phyloP scores from a whole-genome alignment of 1,140 invertebrate genomes.

The Sinonovacula constricta region DNA sequence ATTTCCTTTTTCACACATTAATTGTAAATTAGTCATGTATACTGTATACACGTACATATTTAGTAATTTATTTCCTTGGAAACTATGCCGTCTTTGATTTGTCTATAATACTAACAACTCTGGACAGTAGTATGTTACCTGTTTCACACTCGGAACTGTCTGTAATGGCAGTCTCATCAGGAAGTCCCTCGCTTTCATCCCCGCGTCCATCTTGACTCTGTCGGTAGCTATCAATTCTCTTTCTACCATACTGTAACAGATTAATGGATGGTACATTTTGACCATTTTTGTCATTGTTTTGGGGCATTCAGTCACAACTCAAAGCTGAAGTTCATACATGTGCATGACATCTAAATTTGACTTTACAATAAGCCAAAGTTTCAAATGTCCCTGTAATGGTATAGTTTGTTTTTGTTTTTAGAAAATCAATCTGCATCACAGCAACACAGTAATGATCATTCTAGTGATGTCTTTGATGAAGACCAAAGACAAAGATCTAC shows the following conservation, averaged over 20 bases:
- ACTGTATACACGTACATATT: background rate
- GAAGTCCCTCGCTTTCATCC: conserved; percentile 18
- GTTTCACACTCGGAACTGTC: conserved; percentile 28
- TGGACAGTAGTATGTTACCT: background rate
- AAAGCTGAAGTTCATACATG: too few species aligned
- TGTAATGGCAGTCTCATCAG: conserved; percentile 1
- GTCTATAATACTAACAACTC: background rate
- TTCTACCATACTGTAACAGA: conserved; percentile 40
- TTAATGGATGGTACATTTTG: too few species aligned
- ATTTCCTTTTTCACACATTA: background rate
- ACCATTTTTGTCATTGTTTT: too few species aligned
- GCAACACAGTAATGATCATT: too few species aligned
- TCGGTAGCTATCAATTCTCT: conserved; percentile 44
- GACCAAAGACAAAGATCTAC: too few species aligned
- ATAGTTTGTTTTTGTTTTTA: too few species aligned
- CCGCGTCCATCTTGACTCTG: conserved; percentile 6
- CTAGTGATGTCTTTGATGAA: too few species aligned
- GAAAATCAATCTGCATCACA: too few species aligned
- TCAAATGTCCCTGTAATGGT: too few species aligned
- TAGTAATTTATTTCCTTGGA: background rate
- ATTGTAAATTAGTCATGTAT: background rate
- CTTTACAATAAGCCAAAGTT: too few species aligned
- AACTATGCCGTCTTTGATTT: background rate
- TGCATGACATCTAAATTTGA: too few species aligned
- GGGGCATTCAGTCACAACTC: too few species aligned